Evolutionary conservation across 1,140 invertebrate species (phyloP), one percentile per base, ranked within the genome.

Genomic region (Drosophila virilis): DNA sequence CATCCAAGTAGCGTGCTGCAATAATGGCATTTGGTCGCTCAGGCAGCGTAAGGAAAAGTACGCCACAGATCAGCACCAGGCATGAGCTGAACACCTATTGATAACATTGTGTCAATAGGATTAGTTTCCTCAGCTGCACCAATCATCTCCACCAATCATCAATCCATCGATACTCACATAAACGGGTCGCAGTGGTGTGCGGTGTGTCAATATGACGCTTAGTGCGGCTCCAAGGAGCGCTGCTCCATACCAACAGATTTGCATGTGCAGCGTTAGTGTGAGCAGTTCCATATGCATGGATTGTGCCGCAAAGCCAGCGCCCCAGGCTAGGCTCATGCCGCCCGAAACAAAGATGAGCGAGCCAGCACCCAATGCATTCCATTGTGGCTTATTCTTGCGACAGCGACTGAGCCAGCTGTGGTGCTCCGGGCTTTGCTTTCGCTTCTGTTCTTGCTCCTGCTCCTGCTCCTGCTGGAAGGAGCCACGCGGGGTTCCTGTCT

Each of bases 261-360:
- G 73, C 70, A 90, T 91, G 51, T 90, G 86, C 8, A 73, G 17
- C 9, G 65, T 55, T 42, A 50, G 38, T 35, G 70, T 12, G 8
- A 76, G 64, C 6, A 72, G 69, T n/a, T 85, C 62, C n/a, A 64
- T 33, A 17, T 78, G 70, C 1, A 12, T 12, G 3, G 73, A 91
- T 2, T 80, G 65, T 6, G 54, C 38, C 1, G 74, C 73, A 22
- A 90, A 84, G n/a, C 86, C 90, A 1, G 74, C 69, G 4, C 91
- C 78, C 83, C 86, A 91, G 13, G 90, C 90, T 45, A 85, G 66
- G 12, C 82, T 89, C 90, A 91, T 91, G 51, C 90, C 90, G 8
- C 90, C 90, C 0, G 90, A 82, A 17, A 86, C 55, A 9, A 91
- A 81, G 38, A 91, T 74, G n/a, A 91, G 74, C 0, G 70, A 58